Evolutionary conservation across 2,888 invertebrate genomes (phyloP).

Genomic region (Teleogryllus oceanicus): DNA sequence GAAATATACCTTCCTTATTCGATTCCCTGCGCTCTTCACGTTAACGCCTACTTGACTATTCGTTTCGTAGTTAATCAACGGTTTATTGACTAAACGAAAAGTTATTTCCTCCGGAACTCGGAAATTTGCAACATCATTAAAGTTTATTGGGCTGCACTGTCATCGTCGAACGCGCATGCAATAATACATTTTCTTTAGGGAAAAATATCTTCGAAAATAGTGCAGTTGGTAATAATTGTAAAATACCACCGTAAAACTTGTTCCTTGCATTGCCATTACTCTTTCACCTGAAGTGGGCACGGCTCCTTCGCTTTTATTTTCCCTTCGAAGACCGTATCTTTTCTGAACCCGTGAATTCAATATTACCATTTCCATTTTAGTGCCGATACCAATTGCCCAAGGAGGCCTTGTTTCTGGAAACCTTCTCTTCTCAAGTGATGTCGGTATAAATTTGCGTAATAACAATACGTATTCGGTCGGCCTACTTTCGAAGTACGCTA

Average conservation of each 20-base stretch:
- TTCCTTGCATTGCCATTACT: background rate
- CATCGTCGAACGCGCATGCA: too few relatives aligned
- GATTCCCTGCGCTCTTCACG: too few relatives aligned
- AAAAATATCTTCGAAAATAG: too few relatives aligned
- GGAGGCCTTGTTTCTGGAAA: background rate
- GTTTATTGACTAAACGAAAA: too few relatives aligned
- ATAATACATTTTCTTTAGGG: too few relatives aligned
- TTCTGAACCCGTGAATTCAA: background rate
- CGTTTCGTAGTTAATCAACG: too few relatives aligned
- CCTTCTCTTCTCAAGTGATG: background rate
- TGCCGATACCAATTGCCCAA: slow-evolving; percentile 1
- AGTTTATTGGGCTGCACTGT: too few relatives aligned
- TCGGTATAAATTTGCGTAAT: slow-evolving; percentile 4
- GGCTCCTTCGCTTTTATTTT: background rate
- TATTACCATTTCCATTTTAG: slow-evolving; percentile 18
- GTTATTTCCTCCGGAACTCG: too few relatives aligned
- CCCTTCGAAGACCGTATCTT: background rate
- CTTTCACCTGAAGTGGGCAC: background rate
- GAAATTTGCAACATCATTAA: too few relatives aligned
- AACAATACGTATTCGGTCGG: background rate
- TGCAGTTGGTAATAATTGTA: background rate
- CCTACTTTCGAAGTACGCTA: background rate
- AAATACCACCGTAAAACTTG: slow-evolving; percentile 4
- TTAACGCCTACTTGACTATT: too few relatives aligned
- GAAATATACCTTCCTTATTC: too few relatives aligned